Base-by-base conservation (phyloP, 2,888 invertebrate genomes). In the Lutraria lutraria region DNA sequence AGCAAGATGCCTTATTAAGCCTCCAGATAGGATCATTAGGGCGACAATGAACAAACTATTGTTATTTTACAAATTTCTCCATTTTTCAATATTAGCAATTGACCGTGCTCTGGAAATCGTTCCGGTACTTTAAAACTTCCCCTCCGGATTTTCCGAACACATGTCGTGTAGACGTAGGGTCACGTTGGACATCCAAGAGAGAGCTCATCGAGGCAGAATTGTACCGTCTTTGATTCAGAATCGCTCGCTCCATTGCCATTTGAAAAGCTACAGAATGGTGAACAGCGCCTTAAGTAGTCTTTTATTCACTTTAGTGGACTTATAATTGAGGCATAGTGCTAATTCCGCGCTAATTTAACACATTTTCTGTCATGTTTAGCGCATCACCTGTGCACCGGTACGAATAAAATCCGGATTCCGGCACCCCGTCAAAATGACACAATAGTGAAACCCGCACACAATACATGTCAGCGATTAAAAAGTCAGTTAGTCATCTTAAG, bases 1-100 rank as follows among this genome's bases (percentile, higher is more conserved):
- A 88, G 92, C 90, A 88, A 89, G 92, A 72, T 54, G 83, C 89
- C 93, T 90, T 92, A 93, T 93, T 93, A 93, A 85, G 72, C 86
- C 76, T 85, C 31, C 91, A 88, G 92, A 93, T 93, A 93, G 90
- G 89, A 91, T 92, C 93, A 93, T 93, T 93, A 93, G 91, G 88
- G 72, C 83, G 83, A 82, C 85, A 68, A 88, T 86, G 86, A 43
- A 87, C 86, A 85, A 87, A 87, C 85, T 90, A 88, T 91, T 86
- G 91, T 91, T 90, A 91, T 91, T 92, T 91, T 89, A 86, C 86
- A 86, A 91, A 91, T 89, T 83, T 90, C 86, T 76, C 82, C 83
- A 53, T 72, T 88, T 86, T 88, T 76, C 88, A 91, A 92, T 91
- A 91, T 88, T 90, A 86, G 88, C 93, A 92, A 93, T 93, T 93